These are phyloP conservation scores for Scyliorhinus canicula DNA, from an alignment of 2,797 vertebrate genomes.

Conservation along the genomic window DNA sequence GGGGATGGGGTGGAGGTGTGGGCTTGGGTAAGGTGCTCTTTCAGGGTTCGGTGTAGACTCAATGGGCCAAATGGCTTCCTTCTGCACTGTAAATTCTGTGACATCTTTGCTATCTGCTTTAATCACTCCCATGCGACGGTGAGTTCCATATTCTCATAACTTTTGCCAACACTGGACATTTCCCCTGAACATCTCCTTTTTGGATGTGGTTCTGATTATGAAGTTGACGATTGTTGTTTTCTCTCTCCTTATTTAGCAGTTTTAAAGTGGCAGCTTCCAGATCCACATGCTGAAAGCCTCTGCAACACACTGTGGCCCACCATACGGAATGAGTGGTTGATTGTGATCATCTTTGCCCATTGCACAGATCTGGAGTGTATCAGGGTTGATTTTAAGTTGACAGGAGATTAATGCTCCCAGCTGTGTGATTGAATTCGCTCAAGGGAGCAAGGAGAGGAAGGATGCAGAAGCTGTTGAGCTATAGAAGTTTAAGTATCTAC, in stretches of 20 bases:
- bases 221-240: background rate
- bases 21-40: too few relatives aligned
- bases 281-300: background rate
- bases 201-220: background rate
- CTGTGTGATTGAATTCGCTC: conserved; percentile 20
- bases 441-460: background rate
- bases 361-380: background rate
- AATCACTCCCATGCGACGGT: too few relatives aligned
- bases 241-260: background rate
- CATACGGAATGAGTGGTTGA: background rate
- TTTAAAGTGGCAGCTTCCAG: background rate
- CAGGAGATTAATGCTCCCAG: background rate
- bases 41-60: too few relatives aligned
- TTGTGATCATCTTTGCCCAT: background rate
- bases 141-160: background rate
- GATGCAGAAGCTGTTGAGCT: background rate
- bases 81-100: too few relatives aligned
- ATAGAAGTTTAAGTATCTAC: background rate
- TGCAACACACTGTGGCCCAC: background rate
- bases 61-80: too few relatives aligned
- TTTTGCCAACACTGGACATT: background rate
- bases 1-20: too few relatives aligned
- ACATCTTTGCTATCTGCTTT: background rate
- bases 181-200: background rate
- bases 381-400: conserved; percentile 1